Conservation (phyloP, 2,888 invertebrate genomes). For the Polylopha cassiicola region DNA sequence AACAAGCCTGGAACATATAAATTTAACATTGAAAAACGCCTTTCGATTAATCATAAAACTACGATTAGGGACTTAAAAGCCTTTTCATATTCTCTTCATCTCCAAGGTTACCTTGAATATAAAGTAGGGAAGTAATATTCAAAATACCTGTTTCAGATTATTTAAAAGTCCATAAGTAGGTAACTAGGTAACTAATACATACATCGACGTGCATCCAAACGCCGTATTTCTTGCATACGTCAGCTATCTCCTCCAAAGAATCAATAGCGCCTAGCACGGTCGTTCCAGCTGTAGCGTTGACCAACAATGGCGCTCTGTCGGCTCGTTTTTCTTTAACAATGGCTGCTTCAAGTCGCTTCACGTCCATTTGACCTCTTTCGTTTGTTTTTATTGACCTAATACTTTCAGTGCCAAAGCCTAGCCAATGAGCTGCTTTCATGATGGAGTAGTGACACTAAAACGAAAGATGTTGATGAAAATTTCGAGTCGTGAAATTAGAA, state of each 20-base stretch:
- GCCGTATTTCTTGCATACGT: conserved; percentile 80
- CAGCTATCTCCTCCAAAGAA: conserved; percentile 81
- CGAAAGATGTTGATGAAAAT: conserved; percentile 3
- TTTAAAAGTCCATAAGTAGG: neutral
- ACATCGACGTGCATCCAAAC: conserved; percentile 92
- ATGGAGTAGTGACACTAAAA: conserved; percentile 88
- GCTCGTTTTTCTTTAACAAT: conserved; percentile 64
- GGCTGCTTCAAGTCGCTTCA: conserved; percentile 76
- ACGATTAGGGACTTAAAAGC: neutral
- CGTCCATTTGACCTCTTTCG: conserved; percentile 80
- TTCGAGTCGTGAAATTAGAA: too few species aligned
- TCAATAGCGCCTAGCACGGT: conserved; percentile 92
- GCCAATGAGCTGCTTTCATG: conserved; percentile 87
- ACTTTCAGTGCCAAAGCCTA: conserved; percentile 89
- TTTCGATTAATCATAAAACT: too few species aligned
- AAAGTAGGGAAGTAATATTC: neutral
- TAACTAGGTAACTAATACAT: conserved; percentile 39
- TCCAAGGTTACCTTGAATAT: neutral
- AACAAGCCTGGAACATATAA: conserved; percentile 85
- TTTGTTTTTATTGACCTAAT: conserved; percentile 81
- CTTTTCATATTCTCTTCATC: neutral
- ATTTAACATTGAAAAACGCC: too few species aligned
- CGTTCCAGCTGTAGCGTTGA: conserved; percentile 87
- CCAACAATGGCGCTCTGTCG: conserved; percentile 80
- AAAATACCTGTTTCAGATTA: neutral